Conservation (phyloP, 1,140 invertebrate species). For the Pectinophora gossypiella region DNA sequence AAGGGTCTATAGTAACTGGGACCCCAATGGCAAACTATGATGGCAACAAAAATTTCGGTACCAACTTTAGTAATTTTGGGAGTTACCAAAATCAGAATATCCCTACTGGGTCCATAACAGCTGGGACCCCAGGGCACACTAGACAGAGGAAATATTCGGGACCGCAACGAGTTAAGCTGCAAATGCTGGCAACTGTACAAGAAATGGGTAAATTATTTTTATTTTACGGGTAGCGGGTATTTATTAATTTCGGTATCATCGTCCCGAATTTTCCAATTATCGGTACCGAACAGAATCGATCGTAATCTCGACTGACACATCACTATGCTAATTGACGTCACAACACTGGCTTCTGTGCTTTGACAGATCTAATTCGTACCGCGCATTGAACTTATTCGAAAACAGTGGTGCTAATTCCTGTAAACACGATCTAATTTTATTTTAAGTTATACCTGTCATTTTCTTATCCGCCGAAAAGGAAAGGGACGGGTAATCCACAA, state of each 20-base stretch:
- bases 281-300: too few species aligned
- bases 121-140: slow-evolving; percentile 28
- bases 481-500: too few species aligned
- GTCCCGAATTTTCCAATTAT: too few species aligned
- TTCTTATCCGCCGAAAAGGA: too few species aligned
- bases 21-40: neutral
- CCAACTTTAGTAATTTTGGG: neutral
- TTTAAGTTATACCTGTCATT: too few species aligned
- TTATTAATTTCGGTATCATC: slow-evolving; percentile 12
- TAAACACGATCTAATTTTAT: too few species aligned
- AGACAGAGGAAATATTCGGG: slow-evolving; percentile 67
- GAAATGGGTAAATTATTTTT: slow-evolving; percentile 68
- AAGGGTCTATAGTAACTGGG: neutral
- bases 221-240: slow-evolving; percentile 21
- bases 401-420: too few species aligned
- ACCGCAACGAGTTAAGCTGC: slow-evolving; percentile 64
- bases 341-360: too few species aligned
- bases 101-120: slow-evolving; percentile 16
- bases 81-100: neutral
- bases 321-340: too few species aligned
- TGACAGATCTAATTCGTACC: too few species aligned
- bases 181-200: slow-evolving; percentile 70
- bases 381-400: too few species aligned
- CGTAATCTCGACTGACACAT: too few species aligned
- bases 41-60: neutral